Percentiles rank a stretch among this genome's conserved stretches.
phyloP scores from a whole-genome alignment of 2,888 invertebrate species.

The Ochropleura plecta region DNA sequence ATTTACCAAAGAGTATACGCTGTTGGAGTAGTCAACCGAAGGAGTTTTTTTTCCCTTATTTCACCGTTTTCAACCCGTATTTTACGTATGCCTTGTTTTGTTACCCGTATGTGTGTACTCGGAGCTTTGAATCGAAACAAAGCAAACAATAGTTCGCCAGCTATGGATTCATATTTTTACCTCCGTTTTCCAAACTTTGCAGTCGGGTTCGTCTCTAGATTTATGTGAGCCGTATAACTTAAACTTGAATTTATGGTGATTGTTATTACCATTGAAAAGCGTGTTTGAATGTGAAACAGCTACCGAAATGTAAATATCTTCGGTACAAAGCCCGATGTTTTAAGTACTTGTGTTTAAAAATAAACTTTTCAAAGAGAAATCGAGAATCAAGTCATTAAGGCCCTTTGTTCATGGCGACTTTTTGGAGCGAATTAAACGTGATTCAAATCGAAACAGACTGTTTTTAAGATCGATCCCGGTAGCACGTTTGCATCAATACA shows the following conservation, averaged over 20 bases:
- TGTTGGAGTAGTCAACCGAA: neutral
- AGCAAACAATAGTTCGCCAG: slow-evolving; percentile 43
- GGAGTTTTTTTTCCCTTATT: slow-evolving; percentile 14
- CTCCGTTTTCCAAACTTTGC: slow-evolving; percentile 35
- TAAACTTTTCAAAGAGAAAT: neutral
- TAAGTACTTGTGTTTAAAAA: slow-evolving; percentile 3
- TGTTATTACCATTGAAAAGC: slow-evolving; percentile 55
- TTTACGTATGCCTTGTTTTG: slow-evolving; percentile 31
- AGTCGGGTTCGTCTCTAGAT: slow-evolving; percentile 19
- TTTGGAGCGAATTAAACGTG: neutral
- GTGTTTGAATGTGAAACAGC: slow-evolving; percentile 30
- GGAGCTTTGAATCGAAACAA: slow-evolving; percentile 38
- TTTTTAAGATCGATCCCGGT: neutral
- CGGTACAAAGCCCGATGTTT: neutral
- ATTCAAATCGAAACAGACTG: neutral
- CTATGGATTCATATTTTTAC: slow-evolving; percentile 25
- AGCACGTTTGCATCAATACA: neutral
- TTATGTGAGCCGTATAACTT: slow-evolving; percentile 43
- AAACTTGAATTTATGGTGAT: slow-evolving; percentile 60
- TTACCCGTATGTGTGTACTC: slow-evolving; percentile 32
- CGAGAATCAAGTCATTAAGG: neutral
- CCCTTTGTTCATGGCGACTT: neutral
- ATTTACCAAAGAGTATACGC: slow-evolving; percentile 39
- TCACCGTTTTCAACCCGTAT: slow-evolving; percentile 30
- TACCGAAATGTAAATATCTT: slow-evolving; percentile 30